Percentiles rank a stretch among this genome's conserved stretches.
These are phyloP conservation scores for Nothoprocta pentlandii DNA, from an alignment of 2,113 vertebrate genomes.

Conservation along the genomic window DNA sequence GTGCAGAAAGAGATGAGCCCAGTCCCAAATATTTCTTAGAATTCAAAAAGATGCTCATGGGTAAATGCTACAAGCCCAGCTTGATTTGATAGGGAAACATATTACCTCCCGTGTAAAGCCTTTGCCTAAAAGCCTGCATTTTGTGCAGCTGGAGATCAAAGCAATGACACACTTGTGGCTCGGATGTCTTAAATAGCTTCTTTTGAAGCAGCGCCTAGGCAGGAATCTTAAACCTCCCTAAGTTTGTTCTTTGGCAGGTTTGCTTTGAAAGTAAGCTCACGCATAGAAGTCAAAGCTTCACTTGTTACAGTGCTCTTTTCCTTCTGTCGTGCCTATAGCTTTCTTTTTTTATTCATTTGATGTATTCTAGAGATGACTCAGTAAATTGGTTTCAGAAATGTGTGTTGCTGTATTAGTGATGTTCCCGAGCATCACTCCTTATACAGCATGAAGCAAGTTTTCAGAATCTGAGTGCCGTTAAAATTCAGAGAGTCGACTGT, in stretches of 20 bases:
- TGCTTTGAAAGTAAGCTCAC: not conserved
- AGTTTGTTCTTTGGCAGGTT: not conserved
- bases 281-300: not conserved
- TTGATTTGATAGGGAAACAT: constrained; percentile 27
- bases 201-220: not conserved
- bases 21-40: not conserved
- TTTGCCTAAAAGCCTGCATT: constrained; percentile 18
- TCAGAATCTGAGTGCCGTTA: constrained; percentile 16
- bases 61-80: not conserved
- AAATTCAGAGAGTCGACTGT: not conserved
- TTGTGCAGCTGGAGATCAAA: constrained; percentile 13
- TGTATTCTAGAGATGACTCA: not conserved
- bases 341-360: not conserved
- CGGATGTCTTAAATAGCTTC: not conserved
- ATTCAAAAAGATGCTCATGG: not conserved
- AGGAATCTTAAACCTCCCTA: not conserved
- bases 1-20: not conserved
- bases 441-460: not conserved
- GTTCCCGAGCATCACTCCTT: constrained; percentile 11
- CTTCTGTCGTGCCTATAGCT: not conserved
- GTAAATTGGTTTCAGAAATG: not conserved
- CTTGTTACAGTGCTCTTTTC: not conserved
- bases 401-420: not conserved
- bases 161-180: not conserved
- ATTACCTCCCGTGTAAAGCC: not conserved